Evolutionary conservation across 2,888 invertebrate genomes (phyloP).

Genomic region (Arctia plantaginis): DNA sequence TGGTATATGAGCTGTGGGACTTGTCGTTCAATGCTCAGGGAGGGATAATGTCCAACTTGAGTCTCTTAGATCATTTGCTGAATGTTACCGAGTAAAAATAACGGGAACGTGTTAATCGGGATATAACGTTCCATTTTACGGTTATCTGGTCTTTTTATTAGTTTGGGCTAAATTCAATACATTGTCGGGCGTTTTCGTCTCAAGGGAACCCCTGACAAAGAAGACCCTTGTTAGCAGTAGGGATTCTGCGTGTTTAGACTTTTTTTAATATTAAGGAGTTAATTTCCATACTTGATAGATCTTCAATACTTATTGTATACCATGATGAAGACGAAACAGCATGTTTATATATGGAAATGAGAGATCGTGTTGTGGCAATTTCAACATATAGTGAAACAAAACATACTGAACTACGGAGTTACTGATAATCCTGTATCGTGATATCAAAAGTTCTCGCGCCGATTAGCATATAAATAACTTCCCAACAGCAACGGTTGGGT

Average conservation of each 20-base stretch:
- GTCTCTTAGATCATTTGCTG: constrained; percentile 20
- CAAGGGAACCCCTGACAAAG: neutral
- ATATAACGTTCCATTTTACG: constrained; percentile 5
- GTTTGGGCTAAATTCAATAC: neutral
- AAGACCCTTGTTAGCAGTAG: neutral
- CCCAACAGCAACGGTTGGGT: no score
- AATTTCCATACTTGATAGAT: neutral
- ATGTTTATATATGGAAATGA: no score
- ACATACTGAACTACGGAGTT: no score
- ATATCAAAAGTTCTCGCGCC: no score
- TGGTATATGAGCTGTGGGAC: constrained; percentile 18
- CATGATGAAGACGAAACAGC: neutral
- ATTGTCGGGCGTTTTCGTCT: neutral
- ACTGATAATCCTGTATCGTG: no score
- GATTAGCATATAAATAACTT: no score
- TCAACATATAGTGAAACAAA: no score
- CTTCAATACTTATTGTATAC: neutral
- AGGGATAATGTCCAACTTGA: constrained; percentile 12
- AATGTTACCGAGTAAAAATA: constrained; percentile 3
- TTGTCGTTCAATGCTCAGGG: constrained; percentile 13
- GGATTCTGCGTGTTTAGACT: neutral
- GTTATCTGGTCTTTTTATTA: constrained; percentile 3
- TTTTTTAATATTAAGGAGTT: neutral
- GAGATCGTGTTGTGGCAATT: no score
- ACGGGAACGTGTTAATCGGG: constrained; percentile 3